Evolutionary conservation across 2,113 vertebrate genomes (phyloP), one percentile per base, ranked within the genome.

Genomic region (Indicator maculatus): DNA sequence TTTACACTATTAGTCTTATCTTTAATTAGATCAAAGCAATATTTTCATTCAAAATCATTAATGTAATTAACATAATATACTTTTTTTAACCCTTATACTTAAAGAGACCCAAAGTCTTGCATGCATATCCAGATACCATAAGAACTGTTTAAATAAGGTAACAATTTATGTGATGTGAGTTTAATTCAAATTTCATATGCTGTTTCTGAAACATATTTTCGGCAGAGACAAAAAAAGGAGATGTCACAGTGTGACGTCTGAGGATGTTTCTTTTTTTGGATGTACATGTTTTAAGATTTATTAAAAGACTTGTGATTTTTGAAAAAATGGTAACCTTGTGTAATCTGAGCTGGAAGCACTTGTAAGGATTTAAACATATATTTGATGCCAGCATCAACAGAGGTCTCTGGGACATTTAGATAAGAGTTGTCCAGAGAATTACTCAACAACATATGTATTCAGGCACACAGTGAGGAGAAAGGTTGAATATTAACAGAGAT

Each of bases 401-500:
- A 58, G 45, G 69, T 65, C 77, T 86, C 64, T 69, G 69, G 91
- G 83, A 92, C 83, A 90, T 16, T 33, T 11, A 97, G 97, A 97
- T 97, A 98, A 96, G 88, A 44, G 72, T 47, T 96, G 90, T 96
- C 96, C 96, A 96, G 96, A 97, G 88, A 92, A 79, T 98, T 98
- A 97, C 98, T 96, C 96, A 98, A 98, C 67, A 80, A n/a, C 55
- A 76, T 93, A 93, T 88, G 67, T 65, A 67, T 95, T 92, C 64
- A 80, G 83, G 81, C 95, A 96, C 84, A 64, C 75, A 91, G 36
- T 47, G 86, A 92, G 82, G 69, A 85, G 83, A 79, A 89, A 87
- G 23, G 85, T 98, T 97, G 96, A 98, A 95, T 64, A 97, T 98
- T 98, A 98, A 98, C 97, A 63, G 78, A 94, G 60, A n/a, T 71